Percentiles rank a stretch among this genome's conserved stretches.
phyloP scores from a whole-genome alignment of 2,888 invertebrate species.

The Tinea semifulvella region DNA sequence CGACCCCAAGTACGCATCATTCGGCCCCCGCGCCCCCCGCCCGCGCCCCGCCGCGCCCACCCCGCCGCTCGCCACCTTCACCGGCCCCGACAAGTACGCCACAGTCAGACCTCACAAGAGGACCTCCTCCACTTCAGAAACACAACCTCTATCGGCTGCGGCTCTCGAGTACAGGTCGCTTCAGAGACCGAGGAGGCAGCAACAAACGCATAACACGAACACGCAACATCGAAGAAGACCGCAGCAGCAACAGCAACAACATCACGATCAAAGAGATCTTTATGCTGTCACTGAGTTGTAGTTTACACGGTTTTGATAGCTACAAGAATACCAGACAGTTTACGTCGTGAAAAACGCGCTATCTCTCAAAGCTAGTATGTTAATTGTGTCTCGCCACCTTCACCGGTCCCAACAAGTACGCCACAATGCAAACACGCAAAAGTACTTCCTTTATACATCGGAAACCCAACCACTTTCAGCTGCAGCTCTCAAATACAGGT shows the following conservation, averaged over 20 bases:
- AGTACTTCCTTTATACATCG: conserved; percentile 34
- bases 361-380: no score
- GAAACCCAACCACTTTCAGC: conserved; percentile 63
- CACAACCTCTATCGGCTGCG: conserved; percentile 64
- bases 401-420: conserved; percentile 39
- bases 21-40: conserved; percentile 59
- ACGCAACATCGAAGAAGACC: conserved; percentile 23
- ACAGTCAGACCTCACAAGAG: conserved; percentile 47
- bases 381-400: conserved; percentile 44
- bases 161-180: conserved; percentile 68
- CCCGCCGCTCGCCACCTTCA: conserved; percentile 40
- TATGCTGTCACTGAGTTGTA: conserved; percentile 77
- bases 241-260: conserved; percentile 24
- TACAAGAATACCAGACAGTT: no score
- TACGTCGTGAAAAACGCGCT: no score
- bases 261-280: conserved; percentile 63
- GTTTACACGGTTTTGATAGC: neutral
- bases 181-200: conserved; percentile 58
- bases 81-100: conserved; percentile 42
- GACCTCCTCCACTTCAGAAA: conserved; percentile 34
- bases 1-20: conserved; percentile 68
- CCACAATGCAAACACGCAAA: conserved; percentile 47
- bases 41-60: conserved; percentile 51
- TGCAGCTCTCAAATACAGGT: conserved; percentile 66
- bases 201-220: conserved; percentile 22